Evolutionary conservation across 2,113 vertebrate species (phyloP).

Genomic region (Nicator chloris): DNA sequence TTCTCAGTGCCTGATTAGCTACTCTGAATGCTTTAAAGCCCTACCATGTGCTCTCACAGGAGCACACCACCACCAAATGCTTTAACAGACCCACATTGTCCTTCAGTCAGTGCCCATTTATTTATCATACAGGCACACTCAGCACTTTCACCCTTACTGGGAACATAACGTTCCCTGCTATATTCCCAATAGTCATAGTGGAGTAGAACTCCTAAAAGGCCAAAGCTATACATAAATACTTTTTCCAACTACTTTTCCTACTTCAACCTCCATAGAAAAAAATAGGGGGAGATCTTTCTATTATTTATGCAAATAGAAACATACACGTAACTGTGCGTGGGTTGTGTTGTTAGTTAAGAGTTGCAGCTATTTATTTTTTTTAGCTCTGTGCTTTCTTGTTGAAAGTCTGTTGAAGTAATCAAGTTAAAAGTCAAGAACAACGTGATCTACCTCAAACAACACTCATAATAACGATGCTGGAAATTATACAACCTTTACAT

Average conservation of each 20-base stretch:
- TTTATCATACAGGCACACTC: background rate
- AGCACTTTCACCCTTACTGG: background rate
- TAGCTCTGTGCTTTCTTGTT: background rate
- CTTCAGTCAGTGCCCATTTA: background rate
- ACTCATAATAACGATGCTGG: background rate
- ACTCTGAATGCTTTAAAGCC: slow-evolving; percentile 6
- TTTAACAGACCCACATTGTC: slow-evolving; percentile 20
- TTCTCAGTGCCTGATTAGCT: background rate
- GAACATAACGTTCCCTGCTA: background rate
- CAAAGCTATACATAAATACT: background rate
- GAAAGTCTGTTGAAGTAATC: background rate
- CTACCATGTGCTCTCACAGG: background rate
- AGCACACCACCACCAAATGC: background rate
- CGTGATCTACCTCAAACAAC: background rate
- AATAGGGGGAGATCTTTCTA: background rate
- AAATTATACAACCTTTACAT: background rate
- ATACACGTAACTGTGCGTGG: background rate
- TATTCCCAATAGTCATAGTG: background rate
- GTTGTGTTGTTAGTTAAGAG: background rate
- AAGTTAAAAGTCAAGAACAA: background rate
- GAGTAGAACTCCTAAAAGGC: background rate
- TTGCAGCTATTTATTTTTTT: background rate
- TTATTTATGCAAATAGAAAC: background rate
- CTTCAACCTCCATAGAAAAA: background rate
- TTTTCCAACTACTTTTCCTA: background rate